Percentiles rank a stretch among this genome's conserved stretches.
Evolutionary conservation across 1,140 invertebrate species (phyloP).

Genomic region (Semibalanus balanoides): DNA sequence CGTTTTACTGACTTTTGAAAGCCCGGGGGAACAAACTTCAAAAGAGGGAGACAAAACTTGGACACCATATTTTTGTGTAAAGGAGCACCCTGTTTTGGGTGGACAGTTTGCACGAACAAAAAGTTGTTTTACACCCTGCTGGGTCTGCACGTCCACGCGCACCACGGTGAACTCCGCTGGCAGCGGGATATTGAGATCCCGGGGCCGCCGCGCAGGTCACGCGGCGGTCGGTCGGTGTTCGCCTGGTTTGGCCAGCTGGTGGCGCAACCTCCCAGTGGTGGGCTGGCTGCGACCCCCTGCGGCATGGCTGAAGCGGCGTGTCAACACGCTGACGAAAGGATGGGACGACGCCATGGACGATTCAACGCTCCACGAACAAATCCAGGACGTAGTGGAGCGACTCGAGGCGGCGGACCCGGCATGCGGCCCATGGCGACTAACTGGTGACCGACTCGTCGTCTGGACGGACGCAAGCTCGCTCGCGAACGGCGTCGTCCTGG

Average conservation of each 20-base stretch:
- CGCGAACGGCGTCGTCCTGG: not conserved
- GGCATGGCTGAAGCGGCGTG: conserved; percentile 10
- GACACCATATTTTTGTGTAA: no score
- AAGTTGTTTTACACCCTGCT: no score
- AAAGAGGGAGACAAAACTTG: no score
- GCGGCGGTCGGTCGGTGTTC: not conserved
- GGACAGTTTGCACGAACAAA: no score
- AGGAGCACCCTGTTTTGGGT: no score
- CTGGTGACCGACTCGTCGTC: not conserved
- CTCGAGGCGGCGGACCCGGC: not conserved
- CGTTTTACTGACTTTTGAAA: no score
- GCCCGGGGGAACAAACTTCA: no score
- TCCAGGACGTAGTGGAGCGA: not conserved
- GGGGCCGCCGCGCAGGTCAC: not conserved
- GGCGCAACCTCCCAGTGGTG: conserved; percentile 4
- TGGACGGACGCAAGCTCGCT: not conserved
- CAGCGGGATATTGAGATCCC: not conserved
- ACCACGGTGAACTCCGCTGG: not conserved
- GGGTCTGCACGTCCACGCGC: not conserved
- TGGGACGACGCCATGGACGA: conserved; percentile 11
- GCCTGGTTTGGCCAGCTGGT: conserved; percentile 1
- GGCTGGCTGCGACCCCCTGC: conserved; percentile 9
- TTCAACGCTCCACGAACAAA: not conserved
- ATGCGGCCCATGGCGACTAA: not conserved
- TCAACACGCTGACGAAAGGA: not conserved